Evolutionary conservation across 2,888 invertebrate genomes (phyloP).

Genomic region (Urechis unicinctus): DNA sequence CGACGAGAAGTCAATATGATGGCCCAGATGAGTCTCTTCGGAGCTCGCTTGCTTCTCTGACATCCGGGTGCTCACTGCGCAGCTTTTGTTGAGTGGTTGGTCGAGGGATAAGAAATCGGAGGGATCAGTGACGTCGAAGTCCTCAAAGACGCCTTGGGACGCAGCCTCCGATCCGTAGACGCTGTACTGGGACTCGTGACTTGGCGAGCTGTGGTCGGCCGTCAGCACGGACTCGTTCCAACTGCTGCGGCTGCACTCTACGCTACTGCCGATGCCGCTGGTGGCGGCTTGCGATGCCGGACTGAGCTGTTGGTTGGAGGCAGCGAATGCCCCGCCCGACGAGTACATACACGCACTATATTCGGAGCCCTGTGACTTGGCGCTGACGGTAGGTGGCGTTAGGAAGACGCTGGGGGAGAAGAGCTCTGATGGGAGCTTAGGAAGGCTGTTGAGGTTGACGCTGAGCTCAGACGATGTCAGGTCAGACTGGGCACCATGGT

Average conservation of each 20-base stretch:
- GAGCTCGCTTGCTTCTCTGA: background rate
- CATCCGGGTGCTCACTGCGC: background rate
- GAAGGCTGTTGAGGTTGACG: too few relatives aligned
- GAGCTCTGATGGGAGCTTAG: too few relatives aligned
- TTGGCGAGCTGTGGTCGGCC: background rate
- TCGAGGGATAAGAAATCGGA: constrained; percentile 10
- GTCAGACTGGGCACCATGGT: background rate
- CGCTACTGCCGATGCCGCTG: background rate
- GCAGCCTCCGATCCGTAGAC: background rate
- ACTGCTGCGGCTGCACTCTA: background rate
- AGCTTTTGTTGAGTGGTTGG: constrained; percentile 9
- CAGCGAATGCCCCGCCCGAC: too few relatives aligned
- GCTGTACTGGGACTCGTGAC: background rate
- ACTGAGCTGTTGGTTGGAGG: too few relatives aligned
- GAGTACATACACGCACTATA: background rate
- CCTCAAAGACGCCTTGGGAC: background rate
- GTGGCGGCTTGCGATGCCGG: background rate
- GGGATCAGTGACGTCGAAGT: constrained; percentile 10
- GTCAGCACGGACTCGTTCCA: background rate
- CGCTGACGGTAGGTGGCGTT: background rate
- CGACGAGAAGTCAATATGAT: constrained; percentile 5
- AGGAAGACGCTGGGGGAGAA: background rate
- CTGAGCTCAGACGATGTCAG: background rate
- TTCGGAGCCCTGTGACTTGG: background rate
- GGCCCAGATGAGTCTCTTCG: too few relatives aligned